A percentile compares a stretch with the other conserved stretches of the same genome.
Evolutionary conservation across 2,113 vertebrate species (phyloP).

Genomic region (zebrafish (Danio rerio)): GRCz12tu NC_133189.1:2497501-2498000

Average conservation of each 20-base stretch:
- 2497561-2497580: slow-evolving; percentile 65
- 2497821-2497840: slow-evolving; percentile 37
- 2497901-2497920: slow-evolving; percentile 51
- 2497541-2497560: slow-evolving; percentile 56
- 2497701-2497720: slow-evolving; percentile 69
- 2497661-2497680: slow-evolving; percentile 60
- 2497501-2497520: slow-evolving; percentile 66
- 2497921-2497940: slow-evolving; percentile 44
- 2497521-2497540: slow-evolving; percentile 62
- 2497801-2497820: slow-evolving; percentile 44
- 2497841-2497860: slow-evolving; percentile 47
- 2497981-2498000: slow-evolving; percentile 63
- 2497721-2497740: slow-evolving; percentile 69
- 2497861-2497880: slow-evolving; percentile 52
- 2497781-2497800: slow-evolving; percentile 53
- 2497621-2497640: slow-evolving; percentile 64
- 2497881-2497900: slow-evolving; percentile 54
- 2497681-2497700: slow-evolving; percentile 70
- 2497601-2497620: slow-evolving; percentile 57
- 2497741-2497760: slow-evolving; percentile 63
- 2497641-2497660: slow-evolving; percentile 69
- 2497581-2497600: slow-evolving; percentile 64
- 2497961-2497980: slow-evolving; percentile 73
- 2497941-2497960: slow-evolving; percentile 49
- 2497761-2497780: slow-evolving; percentile 52